phyloP scores from a whole-genome alignment of 2,113 vertebrate species.

The Xiphias gladius region DNA sequence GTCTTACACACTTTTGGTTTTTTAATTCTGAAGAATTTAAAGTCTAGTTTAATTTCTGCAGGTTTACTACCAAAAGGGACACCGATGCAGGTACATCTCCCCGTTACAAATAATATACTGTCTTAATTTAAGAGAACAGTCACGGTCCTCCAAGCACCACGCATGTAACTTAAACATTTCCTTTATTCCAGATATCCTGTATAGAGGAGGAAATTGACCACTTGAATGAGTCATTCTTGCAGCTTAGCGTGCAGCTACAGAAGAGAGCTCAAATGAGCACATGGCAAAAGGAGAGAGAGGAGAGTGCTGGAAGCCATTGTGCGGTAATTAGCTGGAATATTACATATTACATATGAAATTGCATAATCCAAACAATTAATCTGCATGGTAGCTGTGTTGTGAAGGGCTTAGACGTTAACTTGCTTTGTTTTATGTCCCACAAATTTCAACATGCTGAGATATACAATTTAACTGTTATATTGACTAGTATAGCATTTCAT shows the following conservation, averaged over 20 bases:
- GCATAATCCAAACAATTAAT: not conserved
- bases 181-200: constrained; percentile 67
- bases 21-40: not conserved
- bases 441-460: not conserved
- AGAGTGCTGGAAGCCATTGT: constrained; percentile 41
- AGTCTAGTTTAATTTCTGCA: constrained; percentile 44
- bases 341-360: constrained; percentile 4
- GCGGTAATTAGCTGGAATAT: constrained; percentile 68
- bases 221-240: constrained; percentile 83
- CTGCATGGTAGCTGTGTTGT: not conserved
- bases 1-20: not conserved
- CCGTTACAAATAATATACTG: not conserved
- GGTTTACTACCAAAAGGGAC: constrained; percentile 64
- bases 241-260: constrained; percentile 78
- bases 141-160: not conserved
- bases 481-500: constrained; percentile 8
- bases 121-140: not conserved
- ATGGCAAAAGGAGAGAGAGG: constrained; percentile 39
- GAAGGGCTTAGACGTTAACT: not conserved
- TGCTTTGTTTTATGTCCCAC: not conserved
- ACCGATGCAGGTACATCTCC: constrained; percentile 62
- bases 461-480: no score
- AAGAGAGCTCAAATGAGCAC: constrained; percentile 50
- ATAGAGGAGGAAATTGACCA: constrained; percentile 81
- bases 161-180: not conserved